Conservation (phyloP, 23 tunicate species). For the Phallusia fumigata region DNA sequence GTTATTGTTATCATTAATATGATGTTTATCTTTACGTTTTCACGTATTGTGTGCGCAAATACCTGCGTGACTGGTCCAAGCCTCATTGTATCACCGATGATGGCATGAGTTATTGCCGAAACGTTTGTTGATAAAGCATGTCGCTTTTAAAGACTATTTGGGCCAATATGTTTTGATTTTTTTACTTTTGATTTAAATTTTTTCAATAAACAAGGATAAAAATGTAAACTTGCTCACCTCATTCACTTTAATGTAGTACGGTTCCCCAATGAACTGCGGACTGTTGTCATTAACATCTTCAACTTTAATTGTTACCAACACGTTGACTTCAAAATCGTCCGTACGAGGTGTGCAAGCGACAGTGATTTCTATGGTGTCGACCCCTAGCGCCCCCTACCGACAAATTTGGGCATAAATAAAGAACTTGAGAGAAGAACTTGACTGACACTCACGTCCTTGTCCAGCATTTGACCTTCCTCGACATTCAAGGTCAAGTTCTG, state of each 20-base stretch:
- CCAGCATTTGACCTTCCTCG: background rate
- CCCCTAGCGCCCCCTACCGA: background rate
- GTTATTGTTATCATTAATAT: background rate
- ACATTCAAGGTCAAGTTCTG: conserved; percentile 9
- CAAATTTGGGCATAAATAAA: too few species aligned
- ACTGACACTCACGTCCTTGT: conserved; percentile 19
- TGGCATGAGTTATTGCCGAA: too few species aligned
- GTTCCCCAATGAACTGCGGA: conserved; percentile 22
- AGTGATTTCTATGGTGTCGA: conserved; percentile 16
- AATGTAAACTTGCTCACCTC: conserved; percentile 10
- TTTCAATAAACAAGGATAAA: too few species aligned
- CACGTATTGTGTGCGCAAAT: too few species aligned
- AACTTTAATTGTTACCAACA: conserved; percentile 15
- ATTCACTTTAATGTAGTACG: conserved; percentile 8
- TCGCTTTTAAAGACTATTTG: too few species aligned
- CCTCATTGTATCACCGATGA: too few species aligned
- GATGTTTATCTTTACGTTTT: too few species aligned
- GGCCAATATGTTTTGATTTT: too few species aligned
- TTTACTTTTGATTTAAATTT: too few species aligned
- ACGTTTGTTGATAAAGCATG: too few species aligned
- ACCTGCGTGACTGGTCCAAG: too few species aligned
- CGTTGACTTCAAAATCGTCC: background rate
- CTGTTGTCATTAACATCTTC: conserved; percentile 49
- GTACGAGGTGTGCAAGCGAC: background rate
- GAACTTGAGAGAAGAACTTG: too few species aligned